These are phyloP conservation scores for Excalfactoria chinensis DNA, from an alignment of 2,113 vertebrate species.

Conservation along the genomic window DNA sequence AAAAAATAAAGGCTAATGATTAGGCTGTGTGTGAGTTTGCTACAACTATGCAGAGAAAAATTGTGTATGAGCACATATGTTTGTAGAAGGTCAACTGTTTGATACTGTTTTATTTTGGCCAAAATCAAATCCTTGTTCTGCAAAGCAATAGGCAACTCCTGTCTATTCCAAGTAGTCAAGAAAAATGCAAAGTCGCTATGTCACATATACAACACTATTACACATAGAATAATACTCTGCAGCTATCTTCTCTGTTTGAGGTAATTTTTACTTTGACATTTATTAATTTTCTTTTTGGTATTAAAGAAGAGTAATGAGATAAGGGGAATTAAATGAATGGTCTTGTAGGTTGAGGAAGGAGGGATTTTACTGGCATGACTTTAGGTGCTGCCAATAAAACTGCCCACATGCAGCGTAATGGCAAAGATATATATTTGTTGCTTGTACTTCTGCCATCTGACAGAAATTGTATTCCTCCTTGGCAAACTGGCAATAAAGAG, in stretches of 20 bases:
- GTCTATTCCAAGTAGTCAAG: not conserved
- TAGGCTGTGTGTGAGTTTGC: not conserved
- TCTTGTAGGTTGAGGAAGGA: not conserved
- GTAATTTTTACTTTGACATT: not conserved
- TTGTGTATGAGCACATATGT: not conserved
- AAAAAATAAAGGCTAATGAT: not conserved
- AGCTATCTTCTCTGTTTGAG: not conserved
- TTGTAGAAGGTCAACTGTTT: not conserved
- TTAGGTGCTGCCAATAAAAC: not conserved
- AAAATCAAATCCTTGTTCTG: not conserved
- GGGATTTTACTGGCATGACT: not conserved
- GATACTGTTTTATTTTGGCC: not conserved
- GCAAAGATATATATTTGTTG: not conserved
- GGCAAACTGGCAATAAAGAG: not conserved
- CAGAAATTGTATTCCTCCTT: not conserved
- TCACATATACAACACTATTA: not conserved
- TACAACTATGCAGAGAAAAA: not conserved
- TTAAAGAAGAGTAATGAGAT: not conserved
- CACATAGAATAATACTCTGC: not conserved
- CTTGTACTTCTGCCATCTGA: not conserved
- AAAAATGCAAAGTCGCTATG: not conserved
- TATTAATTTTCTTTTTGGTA: not conserved
- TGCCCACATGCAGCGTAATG: rapidly evolving
- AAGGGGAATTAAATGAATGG: not conserved
- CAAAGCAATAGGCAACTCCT: not conserved